Evolutionary conservation across 2,113 vertebrate genomes (phyloP), one percentile per base, ranked within the genome.

Genomic region (Neodontobutis hainanensis): DNA sequence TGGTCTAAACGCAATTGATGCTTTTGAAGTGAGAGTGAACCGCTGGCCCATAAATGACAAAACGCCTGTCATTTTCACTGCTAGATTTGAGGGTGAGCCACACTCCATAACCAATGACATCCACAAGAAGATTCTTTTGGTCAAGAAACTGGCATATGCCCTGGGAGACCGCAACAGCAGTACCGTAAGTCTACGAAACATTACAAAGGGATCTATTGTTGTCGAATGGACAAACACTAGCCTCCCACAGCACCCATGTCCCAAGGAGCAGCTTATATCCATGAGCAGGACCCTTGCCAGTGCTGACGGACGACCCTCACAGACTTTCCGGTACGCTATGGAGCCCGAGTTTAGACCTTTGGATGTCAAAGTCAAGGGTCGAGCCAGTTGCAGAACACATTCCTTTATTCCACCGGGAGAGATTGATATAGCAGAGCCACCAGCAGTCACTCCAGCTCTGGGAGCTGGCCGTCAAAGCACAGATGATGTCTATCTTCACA

Each of bases 221-320:
- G 95, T 99, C 46, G 96, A 97, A 45, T 99, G 97, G 97, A 98
- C 94, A 0, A 99, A 99, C 87, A 97, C 95, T 74, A 97, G 95
- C 0, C 90, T 99, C 53, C 94, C 93, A 0, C 83, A 95, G 43
- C 89, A 94, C 34, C 96, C 96, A 0, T 99, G 97, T 43, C 97
- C 97, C 5, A 92, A 90, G 67, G 96, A 98, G 9, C 95, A 95
- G 86, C 93, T 99, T 15, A 43, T 76, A 3, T 81, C 70, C 10
- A 88, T 99, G 87, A 95, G 95, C 77, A 90, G 63, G 48, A 93
- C 82, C 46, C 95, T 99, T 0, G 93, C 94, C 0, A 92, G 93
- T 52, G 88, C 90, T 2, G 81, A 92, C 0, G 96, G 96, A 0
- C 89, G 64, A 32, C 96, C 96, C 0, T 90, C 92, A 0, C 58